A percentile compares a stretch with the other conserved stretches of the same genome.
Evolutionary conservation across 1,140 invertebrate species (phyloP).

Genomic region (Chrysomallon squamiferum): DNA sequence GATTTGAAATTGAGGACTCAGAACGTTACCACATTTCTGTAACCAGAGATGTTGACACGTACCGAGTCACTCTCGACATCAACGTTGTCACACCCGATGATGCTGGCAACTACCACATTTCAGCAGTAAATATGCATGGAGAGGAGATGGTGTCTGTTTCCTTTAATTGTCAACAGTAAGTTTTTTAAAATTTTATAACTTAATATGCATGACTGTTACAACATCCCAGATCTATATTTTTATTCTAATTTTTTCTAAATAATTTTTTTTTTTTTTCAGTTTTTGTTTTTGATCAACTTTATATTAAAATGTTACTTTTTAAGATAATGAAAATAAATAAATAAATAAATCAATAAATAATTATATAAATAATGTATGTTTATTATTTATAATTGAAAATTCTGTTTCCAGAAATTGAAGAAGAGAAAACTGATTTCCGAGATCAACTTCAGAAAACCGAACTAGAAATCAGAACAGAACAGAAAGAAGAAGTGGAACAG

Average conservation of each 20-base stretch:
- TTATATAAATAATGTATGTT: too few species aligned
- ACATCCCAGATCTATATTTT: neutral
- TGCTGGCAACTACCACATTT: conserved; percentile 92
- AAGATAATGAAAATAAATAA: too few species aligned
- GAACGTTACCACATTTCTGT: conserved; percentile 20
- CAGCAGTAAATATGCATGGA: conserved; percentile 75
- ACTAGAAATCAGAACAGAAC: conserved; percentile 17
- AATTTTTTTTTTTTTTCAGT: too few species aligned
- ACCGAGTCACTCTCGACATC: conserved; percentile 66
- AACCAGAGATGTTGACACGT: conserved; percentile 27
- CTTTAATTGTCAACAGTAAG: conserved; percentile 65
- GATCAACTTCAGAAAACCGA: conserved; percentile 35
- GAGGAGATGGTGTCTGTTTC: conserved; percentile 61
- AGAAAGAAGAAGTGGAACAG: conserved; percentile 32
- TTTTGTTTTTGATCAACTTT: too few species aligned
- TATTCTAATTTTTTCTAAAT: too few species aligned
- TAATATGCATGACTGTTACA: neutral
- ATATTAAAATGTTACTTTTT: too few species aligned
- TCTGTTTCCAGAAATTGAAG: conserved; percentile 26
- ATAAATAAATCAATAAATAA: too few species aligned
- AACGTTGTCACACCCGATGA: conserved; percentile 93
- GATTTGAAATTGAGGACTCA: conserved; percentile 33
- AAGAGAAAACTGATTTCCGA: conserved; percentile 42
- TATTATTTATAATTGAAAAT: too few species aligned
- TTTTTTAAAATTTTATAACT: conserved; percentile 39